Conservation (phyloP, 2,113 vertebrate genomes). For the Bos indicus region DNA sequence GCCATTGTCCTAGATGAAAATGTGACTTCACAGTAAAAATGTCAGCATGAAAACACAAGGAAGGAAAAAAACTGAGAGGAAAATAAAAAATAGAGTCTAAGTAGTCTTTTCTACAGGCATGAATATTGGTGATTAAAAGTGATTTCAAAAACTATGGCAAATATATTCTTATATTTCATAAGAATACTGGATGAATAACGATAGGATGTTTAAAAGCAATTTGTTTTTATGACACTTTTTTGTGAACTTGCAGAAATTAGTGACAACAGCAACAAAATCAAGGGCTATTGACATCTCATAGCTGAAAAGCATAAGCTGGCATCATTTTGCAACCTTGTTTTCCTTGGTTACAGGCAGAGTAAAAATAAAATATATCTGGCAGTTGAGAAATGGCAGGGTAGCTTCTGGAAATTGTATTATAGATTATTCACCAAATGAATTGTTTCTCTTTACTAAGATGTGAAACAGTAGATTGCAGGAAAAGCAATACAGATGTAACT, state of each 20-base stretch:
- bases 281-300: slow-evolving; percentile 5
- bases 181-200: neutral
- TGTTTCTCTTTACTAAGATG: slow-evolving; percentile 68
- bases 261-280: slow-evolving; percentile 61
- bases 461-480: neutral
- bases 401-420: slow-evolving; percentile 18
- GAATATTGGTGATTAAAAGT: slow-evolving; percentile 39
- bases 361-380: slow-evolving; percentile 49
- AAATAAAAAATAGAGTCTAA: neutral
- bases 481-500: neutral
- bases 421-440: slow-evolving; percentile 59
- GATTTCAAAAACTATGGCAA: slow-evolving; percentile 30
- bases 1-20: slow-evolving; percentile 57
- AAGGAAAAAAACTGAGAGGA: neutral
- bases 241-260: slow-evolving; percentile 63
- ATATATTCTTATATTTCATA: neutral
- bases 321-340: slow-evolving; percentile 35
- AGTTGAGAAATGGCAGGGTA: slow-evolving; percentile 56
- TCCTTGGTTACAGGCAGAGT: neutral
- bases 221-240: slow-evolving; percentile 45
- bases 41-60: slow-evolving; percentile 39
- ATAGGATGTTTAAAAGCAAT: neutral
- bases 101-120: slow-evolving; percentile 5
- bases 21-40: slow-evolving; percentile 41
- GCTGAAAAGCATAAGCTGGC: slow-evolving; percentile 39